Evolutionary conservation across 2,888 invertebrate genomes (phyloP).

Genomic region (Phytoseiulus persimilis): DNA sequence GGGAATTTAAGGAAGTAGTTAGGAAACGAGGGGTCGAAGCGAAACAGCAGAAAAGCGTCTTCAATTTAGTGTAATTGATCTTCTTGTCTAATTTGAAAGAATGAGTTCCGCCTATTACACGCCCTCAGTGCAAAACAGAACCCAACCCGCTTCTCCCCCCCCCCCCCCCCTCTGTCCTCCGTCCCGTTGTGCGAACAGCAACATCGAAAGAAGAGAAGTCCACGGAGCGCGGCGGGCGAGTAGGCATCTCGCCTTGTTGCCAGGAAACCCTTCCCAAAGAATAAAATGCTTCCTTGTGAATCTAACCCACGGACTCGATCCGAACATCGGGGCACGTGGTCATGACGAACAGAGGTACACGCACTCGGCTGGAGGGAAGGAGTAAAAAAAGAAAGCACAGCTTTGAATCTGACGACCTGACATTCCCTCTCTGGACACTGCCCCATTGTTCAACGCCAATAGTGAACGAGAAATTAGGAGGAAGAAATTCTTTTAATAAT

Average conservation of each 20-base stretch:
- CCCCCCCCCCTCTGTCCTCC: neutral
- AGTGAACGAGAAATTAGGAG: neutral
- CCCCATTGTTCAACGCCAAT: neutral
- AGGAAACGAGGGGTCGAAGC: neutral
- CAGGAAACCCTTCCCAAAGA: neutral
- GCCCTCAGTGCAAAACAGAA: neutral
- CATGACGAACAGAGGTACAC: neutral
- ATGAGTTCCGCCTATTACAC: slow-evolving; percentile 7
- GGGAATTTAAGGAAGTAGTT: neutral
- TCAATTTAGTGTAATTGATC: slow-evolving; percentile 38
- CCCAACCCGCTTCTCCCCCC: neutral
- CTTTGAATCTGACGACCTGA: neutral
- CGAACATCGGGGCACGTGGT: too few species aligned
- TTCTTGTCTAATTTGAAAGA: slow-evolving; percentile 35
- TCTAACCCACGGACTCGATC: neutral
- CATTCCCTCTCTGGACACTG: neutral
- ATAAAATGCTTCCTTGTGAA: neutral
- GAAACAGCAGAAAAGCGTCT: slow-evolving; percentile 19
- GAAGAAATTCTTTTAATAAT: neutral
- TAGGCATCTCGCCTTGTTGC: neutral
- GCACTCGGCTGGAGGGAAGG: neutral
- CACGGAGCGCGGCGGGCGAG: neutral
- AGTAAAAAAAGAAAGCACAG: neutral
- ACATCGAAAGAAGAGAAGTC: neutral
- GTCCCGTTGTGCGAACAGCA: neutral